Conservation (phyloP, 2,797 vertebrate genomes). For the Acipenser ruthenus region DNA sequence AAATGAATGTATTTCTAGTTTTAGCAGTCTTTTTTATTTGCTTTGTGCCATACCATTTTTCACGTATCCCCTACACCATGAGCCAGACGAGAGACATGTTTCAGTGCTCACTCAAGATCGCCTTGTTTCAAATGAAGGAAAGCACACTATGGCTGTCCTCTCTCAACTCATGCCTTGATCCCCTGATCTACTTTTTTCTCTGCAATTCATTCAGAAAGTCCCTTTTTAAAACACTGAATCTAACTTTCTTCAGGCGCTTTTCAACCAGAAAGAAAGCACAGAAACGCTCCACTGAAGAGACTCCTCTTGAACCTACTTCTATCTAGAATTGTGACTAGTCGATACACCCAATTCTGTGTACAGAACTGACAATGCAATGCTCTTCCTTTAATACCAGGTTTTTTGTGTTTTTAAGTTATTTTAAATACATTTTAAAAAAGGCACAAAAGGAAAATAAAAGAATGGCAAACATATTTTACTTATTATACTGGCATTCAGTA, state of each 20-base stretch:
- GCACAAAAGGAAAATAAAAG: too few relatives aligned
- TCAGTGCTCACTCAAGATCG: conserved; percentile 68
- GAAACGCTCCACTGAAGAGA: too few relatives aligned
- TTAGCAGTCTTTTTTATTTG: conserved; percentile 90
- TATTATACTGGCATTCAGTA: too few relatives aligned
- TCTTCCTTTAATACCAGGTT: too few relatives aligned
- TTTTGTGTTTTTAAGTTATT: too few relatives aligned
- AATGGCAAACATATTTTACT: too few relatives aligned
- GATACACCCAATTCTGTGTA: too few relatives aligned
- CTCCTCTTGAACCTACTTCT: too few relatives aligned
- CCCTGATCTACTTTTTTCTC: conserved; percentile 94
- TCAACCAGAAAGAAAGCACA: too few relatives aligned
- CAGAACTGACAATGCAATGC: too few relatives aligned
- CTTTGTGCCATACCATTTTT: conserved; percentile 91
- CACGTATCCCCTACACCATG: conserved; percentile 85
- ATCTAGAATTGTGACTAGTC: too few relatives aligned
- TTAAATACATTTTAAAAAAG: too few relatives aligned
- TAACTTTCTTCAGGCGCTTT: conserved; percentile 16
- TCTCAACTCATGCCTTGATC: conserved; percentile 83
- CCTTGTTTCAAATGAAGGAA: conserved; percentile 86
- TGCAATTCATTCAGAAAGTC: conserved; percentile 84
- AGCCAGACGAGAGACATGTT: conserved; percentile 80
- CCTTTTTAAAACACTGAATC: conserved; percentile 55
- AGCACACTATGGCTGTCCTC: conserved; percentile 82
- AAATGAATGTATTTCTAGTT: conserved; percentile 83